phyloP scores from a whole-genome alignment of 2,113 vertebrate species.

The Scopus umbretta region DNA sequence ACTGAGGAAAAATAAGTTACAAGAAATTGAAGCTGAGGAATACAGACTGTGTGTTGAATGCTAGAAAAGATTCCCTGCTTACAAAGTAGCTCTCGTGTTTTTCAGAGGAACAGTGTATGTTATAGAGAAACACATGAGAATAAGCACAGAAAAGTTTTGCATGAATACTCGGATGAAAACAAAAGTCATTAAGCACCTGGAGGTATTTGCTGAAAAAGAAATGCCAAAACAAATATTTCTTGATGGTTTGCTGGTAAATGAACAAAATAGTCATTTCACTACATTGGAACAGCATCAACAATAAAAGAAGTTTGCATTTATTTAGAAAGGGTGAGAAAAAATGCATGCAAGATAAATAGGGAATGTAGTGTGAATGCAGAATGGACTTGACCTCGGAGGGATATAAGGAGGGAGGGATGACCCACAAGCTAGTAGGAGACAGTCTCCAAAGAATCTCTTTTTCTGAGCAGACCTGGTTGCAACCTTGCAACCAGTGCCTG shows the following conservation, averaged over 20 bases:
- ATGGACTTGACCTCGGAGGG: background rate
- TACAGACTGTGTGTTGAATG: background rate
- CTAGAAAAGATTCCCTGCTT: background rate
- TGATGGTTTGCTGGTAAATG: background rate
- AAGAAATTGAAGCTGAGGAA: background rate
- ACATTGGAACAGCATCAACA: background rate
- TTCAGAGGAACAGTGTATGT: background rate
- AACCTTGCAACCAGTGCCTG: background rate
- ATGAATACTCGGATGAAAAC: background rate
- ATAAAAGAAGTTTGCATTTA: background rate
- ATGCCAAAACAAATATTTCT: background rate
- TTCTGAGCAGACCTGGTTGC: background rate
- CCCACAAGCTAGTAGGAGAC: background rate
- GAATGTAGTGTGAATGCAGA: background rate
- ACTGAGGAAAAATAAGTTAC: constrained; percentile 19
- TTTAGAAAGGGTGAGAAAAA: background rate
- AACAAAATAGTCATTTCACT: background rate
- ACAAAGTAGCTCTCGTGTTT: background rate
- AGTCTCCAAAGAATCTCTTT: background rate
- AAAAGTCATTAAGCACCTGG: constrained; percentile 22
- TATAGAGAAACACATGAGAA: background rate
- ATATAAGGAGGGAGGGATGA: background rate
- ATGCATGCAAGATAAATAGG: background rate
- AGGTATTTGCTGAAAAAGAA: background rate
- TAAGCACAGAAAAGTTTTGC: background rate